These are phyloP conservation scores for Martes martes DNA, from an alignment of 2,113 vertebrate species.

Conservation along the genomic window DNA sequence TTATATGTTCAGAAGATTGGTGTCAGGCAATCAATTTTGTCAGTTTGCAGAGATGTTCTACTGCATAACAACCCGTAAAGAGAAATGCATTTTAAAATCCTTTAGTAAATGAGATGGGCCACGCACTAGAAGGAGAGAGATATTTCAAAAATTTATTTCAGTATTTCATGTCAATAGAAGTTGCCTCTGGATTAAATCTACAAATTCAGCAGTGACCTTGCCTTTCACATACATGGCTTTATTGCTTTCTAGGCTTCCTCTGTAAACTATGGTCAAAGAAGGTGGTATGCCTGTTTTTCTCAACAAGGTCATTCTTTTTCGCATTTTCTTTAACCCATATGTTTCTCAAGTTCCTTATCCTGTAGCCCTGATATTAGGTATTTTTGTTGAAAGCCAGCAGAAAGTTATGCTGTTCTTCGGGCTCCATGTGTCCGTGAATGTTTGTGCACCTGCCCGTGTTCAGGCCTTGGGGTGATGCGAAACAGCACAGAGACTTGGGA, in stretches of 20 bases:
- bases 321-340: constrained; percentile 41
- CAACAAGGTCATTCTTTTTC: background rate
- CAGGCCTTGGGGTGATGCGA: background rate
- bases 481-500: background rate
- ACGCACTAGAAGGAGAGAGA: constrained; percentile 3
- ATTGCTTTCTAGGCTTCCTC: constrained; percentile 41
- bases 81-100: constrained; percentile 76
- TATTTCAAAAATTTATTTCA: constrained; percentile 63
- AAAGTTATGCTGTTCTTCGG: background rate
- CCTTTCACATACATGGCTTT: constrained; percentile 59
- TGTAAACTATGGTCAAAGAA: constrained; percentile 54
- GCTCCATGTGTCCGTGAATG: background rate
- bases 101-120: constrained; percentile 74
- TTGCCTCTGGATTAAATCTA: constrained; percentile 86
- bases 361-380: background rate
- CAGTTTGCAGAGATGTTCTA: constrained; percentile 81
- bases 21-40: constrained; percentile 78
- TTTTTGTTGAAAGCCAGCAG: background rate
- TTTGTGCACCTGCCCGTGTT: background rate
- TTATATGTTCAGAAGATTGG: constrained; percentile 78
- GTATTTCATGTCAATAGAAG: constrained; percentile 70
- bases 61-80: constrained; percentile 78
- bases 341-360: background rate
- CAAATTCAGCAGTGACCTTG: constrained; percentile 85
- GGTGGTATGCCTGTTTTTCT: background rate